Percentiles rank a stretch among this genome's conserved stretches.
phyloP scores from a whole-genome alignment of 2,113 vertebrate species.

The Oryzias javanicus region DNA sequence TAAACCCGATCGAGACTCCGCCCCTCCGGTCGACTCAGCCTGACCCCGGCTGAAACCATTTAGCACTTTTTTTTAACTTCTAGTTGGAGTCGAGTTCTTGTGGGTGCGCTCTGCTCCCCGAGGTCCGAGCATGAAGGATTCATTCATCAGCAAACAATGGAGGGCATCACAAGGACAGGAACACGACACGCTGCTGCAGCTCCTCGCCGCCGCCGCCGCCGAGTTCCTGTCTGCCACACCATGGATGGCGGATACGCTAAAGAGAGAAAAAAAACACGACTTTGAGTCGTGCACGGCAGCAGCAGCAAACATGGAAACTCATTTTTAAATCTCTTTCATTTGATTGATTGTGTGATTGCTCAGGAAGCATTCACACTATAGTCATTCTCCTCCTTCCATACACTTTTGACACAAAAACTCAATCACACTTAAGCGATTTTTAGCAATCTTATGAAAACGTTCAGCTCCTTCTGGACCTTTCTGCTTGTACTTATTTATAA shows the following conservation, averaged over 20 bases:
- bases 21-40: slow-evolving; percentile 16
- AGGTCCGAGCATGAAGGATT: slow-evolving; percentile 23
- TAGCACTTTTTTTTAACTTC: slow-evolving; percentile 39
- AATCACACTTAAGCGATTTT: too few species aligned
- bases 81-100: slow-evolving; percentile 30
- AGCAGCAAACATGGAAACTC: too few species aligned
- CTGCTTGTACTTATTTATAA: too few species aligned
- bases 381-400: too few species aligned
- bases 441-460: too few species aligned
- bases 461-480: too few species aligned
- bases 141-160: slow-evolving; percentile 59
- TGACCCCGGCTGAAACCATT: slow-evolving; percentile 41
- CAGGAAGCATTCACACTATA: too few species aligned
- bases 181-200: slow-evolving; percentile 43
- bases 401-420: too few species aligned
- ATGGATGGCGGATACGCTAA: slow-evolving; percentile 38
- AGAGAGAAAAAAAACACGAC: too few species aligned
- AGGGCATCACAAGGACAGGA: slow-evolving; percentile 53
- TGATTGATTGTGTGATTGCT: too few species aligned
- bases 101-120: slow-evolving; percentile 31
- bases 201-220: slow-evolving; percentile 29
- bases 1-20: slow-evolving; percentile 5
- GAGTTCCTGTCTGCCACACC: slow-evolving; percentile 41
- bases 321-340: too few species aligned
- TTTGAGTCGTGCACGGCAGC: too few species aligned